Evolutionary conservation across 2,888 invertebrate genomes (phyloP).

Genomic region (Cheilosia grossa): DNA sequence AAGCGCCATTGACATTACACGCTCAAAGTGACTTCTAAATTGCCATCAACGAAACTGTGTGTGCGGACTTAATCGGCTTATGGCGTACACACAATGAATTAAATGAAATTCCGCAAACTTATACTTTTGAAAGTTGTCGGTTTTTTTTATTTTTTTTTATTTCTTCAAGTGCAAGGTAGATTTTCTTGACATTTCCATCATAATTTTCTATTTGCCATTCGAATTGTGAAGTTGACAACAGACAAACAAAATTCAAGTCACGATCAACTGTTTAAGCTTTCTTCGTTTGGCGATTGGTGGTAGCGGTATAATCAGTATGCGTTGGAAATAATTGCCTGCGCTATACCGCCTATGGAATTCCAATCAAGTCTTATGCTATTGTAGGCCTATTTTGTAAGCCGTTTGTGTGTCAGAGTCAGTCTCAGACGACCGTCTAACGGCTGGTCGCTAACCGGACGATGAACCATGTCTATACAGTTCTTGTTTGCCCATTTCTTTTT

Average conservation of each 20-base stretch:
- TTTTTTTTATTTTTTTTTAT: background rate
- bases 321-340: slow-evolving; percentile 8
- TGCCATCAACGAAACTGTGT: background rate
- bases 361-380: slow-evolving; percentile 44
- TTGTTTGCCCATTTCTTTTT: slow-evolving; percentile 76
- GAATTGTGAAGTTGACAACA: slow-evolving; percentile 37
- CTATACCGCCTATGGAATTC: slow-evolving; percentile 46
- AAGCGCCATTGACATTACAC: slow-evolving; percentile 28
- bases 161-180: slow-evolving; percentile 40
- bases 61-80: slow-evolving; percentile 47
- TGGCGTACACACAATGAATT: slow-evolving; percentile 42
- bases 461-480: slow-evolving; percentile 43
- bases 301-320: slow-evolving; percentile 35
- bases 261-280: slow-evolving; percentile 51
- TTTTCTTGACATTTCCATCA: slow-evolving; percentile 14
- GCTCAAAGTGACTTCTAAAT: slow-evolving; percentile 27
- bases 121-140: slow-evolving; percentile 32
- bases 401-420: slow-evolving; percentile 18
- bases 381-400: slow-evolving; percentile 28
- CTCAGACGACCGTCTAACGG: slow-evolving; percentile 21
- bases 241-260: slow-evolving; percentile 49
- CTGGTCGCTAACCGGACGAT: slow-evolving; percentile 44
- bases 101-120: slow-evolving; percentile 2
- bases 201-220: slow-evolving; percentile 61
- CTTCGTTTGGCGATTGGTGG: slow-evolving; percentile 31